These are phyloP conservation scores for Papilio polytes DNA, from an alignment of 1,140 invertebrate genomes.

Conservation along the genomic window DNA sequence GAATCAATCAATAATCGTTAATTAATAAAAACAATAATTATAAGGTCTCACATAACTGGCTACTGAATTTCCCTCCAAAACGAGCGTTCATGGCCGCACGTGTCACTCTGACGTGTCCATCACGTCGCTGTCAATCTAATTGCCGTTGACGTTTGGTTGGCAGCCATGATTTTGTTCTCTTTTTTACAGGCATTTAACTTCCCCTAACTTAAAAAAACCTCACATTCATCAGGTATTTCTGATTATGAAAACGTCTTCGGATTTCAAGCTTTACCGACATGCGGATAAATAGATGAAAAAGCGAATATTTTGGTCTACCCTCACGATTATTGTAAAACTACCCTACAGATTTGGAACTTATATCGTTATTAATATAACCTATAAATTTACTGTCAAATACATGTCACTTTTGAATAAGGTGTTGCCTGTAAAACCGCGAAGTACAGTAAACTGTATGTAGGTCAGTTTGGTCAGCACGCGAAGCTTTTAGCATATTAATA, in stretches of 20 bases:
- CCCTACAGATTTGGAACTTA: not conserved
- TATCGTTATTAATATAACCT: not conserved
- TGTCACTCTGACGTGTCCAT: constrained; percentile 49
- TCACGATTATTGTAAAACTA: not conserved
- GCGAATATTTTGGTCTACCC: not conserved
- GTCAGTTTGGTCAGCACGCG: constrained; percentile 21
- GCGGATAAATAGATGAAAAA: too few species aligned
- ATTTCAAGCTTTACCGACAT: not conserved
- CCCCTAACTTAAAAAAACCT: not conserved
- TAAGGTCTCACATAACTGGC: not conserved
- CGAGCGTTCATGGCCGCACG: constrained; percentile 44
- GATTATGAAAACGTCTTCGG: not conserved
- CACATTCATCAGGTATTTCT: not conserved
- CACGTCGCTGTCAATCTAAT: not conserved
- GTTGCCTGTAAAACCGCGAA: constrained; percentile 29
- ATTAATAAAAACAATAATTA: constrained; percentile 5
- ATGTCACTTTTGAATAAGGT: constrained; percentile 8
- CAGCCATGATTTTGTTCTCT: not conserved
- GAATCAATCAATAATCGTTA: not conserved
- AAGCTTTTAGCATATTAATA: constrained; percentile 17
- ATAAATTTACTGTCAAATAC: constrained; percentile 8
- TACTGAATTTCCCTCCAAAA: constrained; percentile 23
- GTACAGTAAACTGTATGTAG: constrained; percentile 1
- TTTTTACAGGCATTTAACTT: not conserved
- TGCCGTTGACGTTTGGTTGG: constrained; percentile 4